Evolutionary conservation across 2,113 vertebrate genomes (phyloP), one percentile per base, ranked within the genome.

Genomic region (Takifugu bimaculatus): DNA sequence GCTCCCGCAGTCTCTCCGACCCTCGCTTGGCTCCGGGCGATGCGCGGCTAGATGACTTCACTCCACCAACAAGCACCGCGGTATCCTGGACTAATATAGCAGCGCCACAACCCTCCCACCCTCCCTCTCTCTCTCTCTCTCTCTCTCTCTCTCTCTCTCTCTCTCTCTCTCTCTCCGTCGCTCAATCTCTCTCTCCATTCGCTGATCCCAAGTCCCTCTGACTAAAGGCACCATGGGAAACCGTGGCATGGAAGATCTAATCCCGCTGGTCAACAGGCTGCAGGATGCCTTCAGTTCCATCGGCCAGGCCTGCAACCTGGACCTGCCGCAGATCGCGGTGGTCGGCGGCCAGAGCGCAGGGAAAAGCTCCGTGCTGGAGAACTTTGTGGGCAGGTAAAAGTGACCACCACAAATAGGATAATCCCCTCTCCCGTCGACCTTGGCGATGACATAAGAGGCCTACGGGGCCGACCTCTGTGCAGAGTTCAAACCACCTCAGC

Each of bases 211-310:
- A 85, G 79, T 77, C 74, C 79, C 64, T 26, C 74, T 60, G 50
- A 74, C 84, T 54, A 61, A 79, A 77, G 79, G 74, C 72, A 79
- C 77, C 83, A 92, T 92, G 90, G 88, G 90, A 70, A 93, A 92
- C 80, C 89, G 91, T 60, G 94, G 93, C 86, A 96, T 97, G 95
- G 94, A 96, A 87, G 94, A 95, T 1, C 88, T 96, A 63, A 95
- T 95, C 87, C 94, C 94, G 32, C 86, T 97, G 86, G 94, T 96
- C 75, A 96, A 96, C 91, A 91, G 83, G 68, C 92, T 96, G 80
- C 95, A 96, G 91, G 95, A 97, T 65, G 95, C 95, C 54, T 97
- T 97, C 91, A 93, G 93, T 74, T 90, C 91, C 68, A 91, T 96
- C 68, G 94, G 94, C 7, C 95, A 95, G 88, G 92, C 79, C 86